Evolutionary conservation across 2,888 invertebrate genomes (phyloP).

Genomic region (Shargacucullia verbasci): DNA sequence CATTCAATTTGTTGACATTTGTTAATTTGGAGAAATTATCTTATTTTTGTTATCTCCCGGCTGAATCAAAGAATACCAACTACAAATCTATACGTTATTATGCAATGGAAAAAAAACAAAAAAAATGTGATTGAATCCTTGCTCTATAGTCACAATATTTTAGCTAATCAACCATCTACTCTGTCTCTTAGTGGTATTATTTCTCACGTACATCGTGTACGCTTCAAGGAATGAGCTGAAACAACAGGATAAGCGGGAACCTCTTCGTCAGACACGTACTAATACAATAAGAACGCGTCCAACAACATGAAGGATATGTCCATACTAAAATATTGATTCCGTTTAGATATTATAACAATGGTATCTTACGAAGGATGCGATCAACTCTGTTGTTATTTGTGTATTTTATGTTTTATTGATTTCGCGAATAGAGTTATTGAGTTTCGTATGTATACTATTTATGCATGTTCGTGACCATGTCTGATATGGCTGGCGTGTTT

Average conservation of each 20-base stretch:
- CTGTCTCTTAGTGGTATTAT: not conserved
- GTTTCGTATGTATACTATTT: slow-evolving; percentile 17
- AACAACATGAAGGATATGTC: not conserved
- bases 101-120: too few relatives aligned
- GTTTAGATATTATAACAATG: slow-evolving; percentile 27
- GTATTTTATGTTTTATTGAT: slow-evolving; percentile 22
- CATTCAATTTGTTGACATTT: too few relatives aligned
- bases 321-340: slow-evolving; percentile 15
- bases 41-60: too few relatives aligned
- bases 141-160: too few relatives aligned
- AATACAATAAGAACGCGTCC: slow-evolving; percentile 21
- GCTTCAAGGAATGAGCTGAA: slow-evolving; percentile 39
- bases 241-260: slow-evolving; percentile 34
- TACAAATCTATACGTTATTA: too few relatives aligned
- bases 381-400: not conserved
- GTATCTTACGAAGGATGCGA: slow-evolving; percentile 16
- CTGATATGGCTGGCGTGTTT: slow-evolving; percentile 48
- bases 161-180: not conserved
- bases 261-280: slow-evolving; percentile 20
- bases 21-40: too few relatives aligned
- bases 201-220: slow-evolving; percentile 30
- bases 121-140: too few relatives aligned
- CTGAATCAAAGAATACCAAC: too few relatives aligned
- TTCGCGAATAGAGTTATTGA: slow-evolving; percentile 39
- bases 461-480: slow-evolving; percentile 46